These are phyloP conservation scores for Encarsia formosa DNA, from an alignment of 2,888 invertebrate species.

Conservation along the genomic window DNA sequence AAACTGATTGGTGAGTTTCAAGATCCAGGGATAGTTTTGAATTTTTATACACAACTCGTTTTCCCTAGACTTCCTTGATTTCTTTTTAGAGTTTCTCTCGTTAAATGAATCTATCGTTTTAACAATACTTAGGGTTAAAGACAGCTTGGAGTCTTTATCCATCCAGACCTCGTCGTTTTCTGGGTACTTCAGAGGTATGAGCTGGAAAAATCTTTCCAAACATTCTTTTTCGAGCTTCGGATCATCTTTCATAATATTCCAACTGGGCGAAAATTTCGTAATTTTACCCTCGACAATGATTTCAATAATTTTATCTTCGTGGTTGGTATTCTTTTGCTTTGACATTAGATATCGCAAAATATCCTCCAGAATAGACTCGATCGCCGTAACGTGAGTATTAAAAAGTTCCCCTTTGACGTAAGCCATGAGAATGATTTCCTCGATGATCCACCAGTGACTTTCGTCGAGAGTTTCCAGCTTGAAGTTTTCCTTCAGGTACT, in stretches of 20 bases:
- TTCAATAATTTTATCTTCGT: not conserved
- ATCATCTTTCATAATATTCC: conserved; percentile 1
- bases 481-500: conserved; percentile 11
- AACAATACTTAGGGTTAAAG: not conserved
- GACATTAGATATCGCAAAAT: not conserved
- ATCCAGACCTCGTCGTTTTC: conserved; percentile 4
- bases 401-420: conserved; percentile 23
- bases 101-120: conserved; percentile 7
- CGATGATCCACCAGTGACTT: conserved; percentile 35
- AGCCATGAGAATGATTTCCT: conserved; percentile 32
- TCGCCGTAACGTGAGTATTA: not conserved
- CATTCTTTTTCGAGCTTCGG: not conserved
- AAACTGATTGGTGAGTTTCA: not conserved
- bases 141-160: not conserved
- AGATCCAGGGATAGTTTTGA: conserved; percentile 19
- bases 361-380: conserved; percentile 2
- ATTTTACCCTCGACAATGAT: conserved; percentile 3
- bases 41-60: not conserved
- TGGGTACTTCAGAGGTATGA: conserved; percentile 1
- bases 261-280: not conserved
- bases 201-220: conserved; percentile 3
- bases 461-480: conserved; percentile 31
- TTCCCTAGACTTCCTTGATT: not conserved
- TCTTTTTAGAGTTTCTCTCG: not conserved
- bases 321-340: not conserved